A percentile compares a stretch with the other conserved stretches of the same genome.
Conservation (phyloP, 2,888 invertebrate species). For the Scaptomyza polygonia region DNA sequence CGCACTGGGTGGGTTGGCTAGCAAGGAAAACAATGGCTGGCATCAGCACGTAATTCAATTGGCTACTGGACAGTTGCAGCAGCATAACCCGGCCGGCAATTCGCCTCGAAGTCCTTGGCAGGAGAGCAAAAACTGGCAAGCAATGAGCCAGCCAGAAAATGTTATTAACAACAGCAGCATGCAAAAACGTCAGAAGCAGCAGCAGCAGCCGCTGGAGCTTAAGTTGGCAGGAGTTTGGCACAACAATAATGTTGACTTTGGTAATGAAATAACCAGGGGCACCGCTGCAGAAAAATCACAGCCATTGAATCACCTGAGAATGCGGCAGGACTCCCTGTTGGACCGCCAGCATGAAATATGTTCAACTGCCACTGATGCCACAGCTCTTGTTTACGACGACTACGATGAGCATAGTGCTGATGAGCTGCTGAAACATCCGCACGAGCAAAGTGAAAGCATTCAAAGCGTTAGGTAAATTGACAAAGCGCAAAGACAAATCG, state of each 20-base stretch:
- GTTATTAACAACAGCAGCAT: constrained; percentile 65
- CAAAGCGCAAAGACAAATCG: constrained; percentile 48
- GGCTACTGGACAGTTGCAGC: constrained; percentile 42
- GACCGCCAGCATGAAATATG: constrained; percentile 32
- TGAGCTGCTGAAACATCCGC: constrained; percentile 35
- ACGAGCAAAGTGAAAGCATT: constrained; percentile 49
- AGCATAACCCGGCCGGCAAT: constrained; percentile 8
- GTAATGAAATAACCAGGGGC: constrained; percentile 75
- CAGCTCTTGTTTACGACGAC: constrained; percentile 22
- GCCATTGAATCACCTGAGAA: constrained; percentile 68
- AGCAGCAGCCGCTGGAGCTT: constrained; percentile 29
- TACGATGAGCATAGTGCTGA: constrained; percentile 39
- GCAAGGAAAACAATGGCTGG: constrained; percentile 64
- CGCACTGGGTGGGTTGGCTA: constrained; percentile 11
- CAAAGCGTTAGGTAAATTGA: constrained; percentile 77
- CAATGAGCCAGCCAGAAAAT: constrained; percentile 71
- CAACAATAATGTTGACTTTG: constrained; percentile 70
- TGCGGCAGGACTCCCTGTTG: constrained; percentile 16
- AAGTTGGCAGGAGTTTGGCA: constrained; percentile 28
- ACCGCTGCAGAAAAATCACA: constrained; percentile 66
- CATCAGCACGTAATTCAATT: constrained; percentile 61
- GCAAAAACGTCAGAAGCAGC: constrained; percentile 41
- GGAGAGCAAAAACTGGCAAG: constrained; percentile 57
- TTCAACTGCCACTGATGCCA: constrained; percentile 20
- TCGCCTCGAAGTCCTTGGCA: constrained; percentile 40